A percentile compares a stretch with the other conserved stretches of the same genome.
Conservation (phyloP, 2,113 vertebrate genomes). For the Blennius ocellaris region DNA sequence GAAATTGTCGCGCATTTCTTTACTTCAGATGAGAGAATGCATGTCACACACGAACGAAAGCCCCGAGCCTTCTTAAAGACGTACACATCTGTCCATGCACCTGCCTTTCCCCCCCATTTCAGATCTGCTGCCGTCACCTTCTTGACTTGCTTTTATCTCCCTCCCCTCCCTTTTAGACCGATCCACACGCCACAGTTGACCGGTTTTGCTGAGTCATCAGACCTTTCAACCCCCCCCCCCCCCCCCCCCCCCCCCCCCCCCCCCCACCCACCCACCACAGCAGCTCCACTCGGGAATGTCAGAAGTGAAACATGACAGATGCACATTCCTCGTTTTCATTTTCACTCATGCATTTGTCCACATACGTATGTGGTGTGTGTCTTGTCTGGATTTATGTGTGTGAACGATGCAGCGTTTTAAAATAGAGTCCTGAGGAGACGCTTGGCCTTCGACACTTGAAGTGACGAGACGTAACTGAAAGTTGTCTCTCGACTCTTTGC, state of each 20-base stretch:
- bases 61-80: not conserved
- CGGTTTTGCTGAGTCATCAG: conserved; percentile 30
- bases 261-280: conserved; percentile 27
- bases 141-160: conserved; percentile 8
- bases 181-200: conserved; percentile 40
- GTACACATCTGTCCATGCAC: not conserved
- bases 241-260: conserved; percentile 10
- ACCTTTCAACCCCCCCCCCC: conserved; percentile 22
- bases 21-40: not conserved
- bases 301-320: conserved; percentile 63
- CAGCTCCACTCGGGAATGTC: conserved; percentile 45
- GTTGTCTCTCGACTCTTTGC: not conserved
- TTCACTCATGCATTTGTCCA: conserved; percentile 32
- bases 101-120: conserved; percentile 17
- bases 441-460: not conserved
- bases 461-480: not conserved
- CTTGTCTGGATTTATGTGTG: not conserved
- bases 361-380: not conserved
- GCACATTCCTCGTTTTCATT: conserved; percentile 46
- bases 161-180: not conserved
- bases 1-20: no score
- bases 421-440: not conserved
- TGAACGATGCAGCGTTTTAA: not conserved
- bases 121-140: conserved; percentile 1
- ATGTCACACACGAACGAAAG: conserved; percentile 4